phyloP scores from a whole-genome alignment of 1,140 invertebrate species.

The Nephila pilipes region DNA sequence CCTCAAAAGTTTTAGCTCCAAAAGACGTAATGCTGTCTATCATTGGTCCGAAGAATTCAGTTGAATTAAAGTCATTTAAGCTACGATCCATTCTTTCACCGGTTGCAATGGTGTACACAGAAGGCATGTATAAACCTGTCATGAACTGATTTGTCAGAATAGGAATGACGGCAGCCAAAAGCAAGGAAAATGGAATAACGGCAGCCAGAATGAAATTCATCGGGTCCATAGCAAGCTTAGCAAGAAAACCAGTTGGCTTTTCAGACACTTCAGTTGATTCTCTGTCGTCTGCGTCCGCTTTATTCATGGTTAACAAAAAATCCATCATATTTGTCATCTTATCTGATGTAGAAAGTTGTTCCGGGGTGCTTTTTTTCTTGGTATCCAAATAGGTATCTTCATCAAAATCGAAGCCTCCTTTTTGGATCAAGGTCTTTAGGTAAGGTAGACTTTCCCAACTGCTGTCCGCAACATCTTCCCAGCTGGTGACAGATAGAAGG shows the following conservation, averaged over 20 bases:
- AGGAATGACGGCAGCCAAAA: constrained; percentile 40
- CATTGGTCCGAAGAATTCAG: constrained; percentile 59
- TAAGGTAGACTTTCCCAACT: background rate
- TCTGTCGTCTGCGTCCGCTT: background rate
- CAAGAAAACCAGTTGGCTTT: background rate
- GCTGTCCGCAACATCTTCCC: background rate
- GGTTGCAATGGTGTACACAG: background rate
- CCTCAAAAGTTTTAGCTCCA: constrained; percentile 45
- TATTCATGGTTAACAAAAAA: background rate
- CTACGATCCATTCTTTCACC: background rate
- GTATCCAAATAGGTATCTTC: no score
- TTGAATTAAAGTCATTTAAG: background rate
- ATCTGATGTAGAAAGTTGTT: background rate
- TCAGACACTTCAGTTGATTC: background rate
- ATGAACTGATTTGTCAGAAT: constrained; percentile 50
- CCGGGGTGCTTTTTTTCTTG: background rate
- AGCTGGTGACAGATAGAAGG: constrained; percentile 10
- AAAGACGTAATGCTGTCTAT: constrained; percentile 46
- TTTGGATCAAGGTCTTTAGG: constrained; percentile 21
- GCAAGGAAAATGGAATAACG: constrained; percentile 54
- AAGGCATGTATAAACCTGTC: constrained; percentile 22
- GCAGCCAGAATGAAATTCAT: constrained; percentile 36
- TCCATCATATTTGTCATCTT: constrained; percentile 48
- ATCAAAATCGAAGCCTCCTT: background rate
- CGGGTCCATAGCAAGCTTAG: constrained; percentile 30